Base-by-base conservation (phyloP, 2,113 vertebrate genomes). In the Semnopithecus entellus region DNA sequence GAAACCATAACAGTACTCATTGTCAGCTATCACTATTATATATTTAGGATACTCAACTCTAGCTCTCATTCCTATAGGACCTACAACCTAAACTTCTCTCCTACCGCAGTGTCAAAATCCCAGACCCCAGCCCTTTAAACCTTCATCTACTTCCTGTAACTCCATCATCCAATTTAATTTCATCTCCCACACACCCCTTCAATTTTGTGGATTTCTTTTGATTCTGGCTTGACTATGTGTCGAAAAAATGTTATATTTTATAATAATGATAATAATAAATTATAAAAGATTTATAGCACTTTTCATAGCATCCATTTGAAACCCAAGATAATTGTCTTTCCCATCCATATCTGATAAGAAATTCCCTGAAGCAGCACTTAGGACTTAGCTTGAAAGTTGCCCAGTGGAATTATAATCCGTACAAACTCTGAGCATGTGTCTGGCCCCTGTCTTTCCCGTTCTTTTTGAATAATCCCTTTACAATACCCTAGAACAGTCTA, bases 211-310 rank as follows among this genome's bases (percentile, higher is more conserved):
- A 83, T 4, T 70, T 70, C 35, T 80, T 66, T 59, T 90, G 50
- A 82, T 66, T 80, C 68, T 57, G 40, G 3, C 18, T 64, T 96
- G 6, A 11, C 13, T 80, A 40, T 45, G 14, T 57, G 10, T 86
- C 45, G 3, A 22, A 84, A 84, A 75, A 87, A 57, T 88, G 59
- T 40, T 95, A n/a, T 27, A 82, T 72, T 76, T 91, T 86, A 75
- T 43, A 76, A 94, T 86, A 85, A 94, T 40, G 38, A 22, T 81
- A 90, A 43, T 91, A 92, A 94, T 85, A 93, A 93, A 95, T 91
- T n/a, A 27, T 50, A 75, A 76, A 92, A 73, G 5, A 93, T 52
- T 50, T 64, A 76, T 72, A 84, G 23, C 59, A 80, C 5, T 84
- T 43, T 84, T 92, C 38, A 6, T 55, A 48, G n/a, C 35, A 50